Percentiles rank a stretch among this genome's conserved stretches.
Conservation (phyloP, 2,888 invertebrate species). For the Pollenia angustigena region DNA sequence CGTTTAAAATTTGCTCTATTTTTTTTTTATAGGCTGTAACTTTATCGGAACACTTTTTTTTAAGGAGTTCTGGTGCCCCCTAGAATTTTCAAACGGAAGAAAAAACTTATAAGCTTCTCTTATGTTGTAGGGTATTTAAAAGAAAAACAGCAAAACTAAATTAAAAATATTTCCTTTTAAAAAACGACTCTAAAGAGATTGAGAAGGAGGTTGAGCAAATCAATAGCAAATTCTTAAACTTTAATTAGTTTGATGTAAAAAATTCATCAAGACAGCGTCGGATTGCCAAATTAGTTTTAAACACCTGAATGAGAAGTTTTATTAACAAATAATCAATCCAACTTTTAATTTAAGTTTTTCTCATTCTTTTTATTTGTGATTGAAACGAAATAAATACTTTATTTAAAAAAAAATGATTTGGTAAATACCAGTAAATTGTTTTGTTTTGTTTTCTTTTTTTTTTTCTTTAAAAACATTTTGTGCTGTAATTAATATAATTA, state of each 20-base stretch:
- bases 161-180: background rate
- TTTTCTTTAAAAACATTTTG: conserved; percentile 39
- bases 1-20: too few species aligned
- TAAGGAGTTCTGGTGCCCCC: too few species aligned
- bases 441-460: background rate
- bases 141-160: background rate
- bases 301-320: conserved; percentile 46
- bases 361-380: background rate
- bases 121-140: background rate
- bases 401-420: background rate
- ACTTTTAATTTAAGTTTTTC: background rate
- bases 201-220: background rate
- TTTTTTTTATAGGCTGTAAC: too few species aligned
- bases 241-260: conserved; percentile 42
- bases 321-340: too few species aligned
- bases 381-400: background rate
- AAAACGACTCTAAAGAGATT: background rate
- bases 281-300: conserved; percentile 59
- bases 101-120: too few species aligned
- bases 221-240: conserved; percentile 16
- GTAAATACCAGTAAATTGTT: conserved; percentile 12
- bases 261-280: background rate
- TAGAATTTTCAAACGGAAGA: too few species aligned
- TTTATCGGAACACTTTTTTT: too few species aligned
- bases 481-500: conserved; percentile 75